Percentiles rank a stretch among this genome's conserved stretches.
Conservation (phyloP, 2,113 vertebrate genomes). For the Scortum barcoo region DNA sequence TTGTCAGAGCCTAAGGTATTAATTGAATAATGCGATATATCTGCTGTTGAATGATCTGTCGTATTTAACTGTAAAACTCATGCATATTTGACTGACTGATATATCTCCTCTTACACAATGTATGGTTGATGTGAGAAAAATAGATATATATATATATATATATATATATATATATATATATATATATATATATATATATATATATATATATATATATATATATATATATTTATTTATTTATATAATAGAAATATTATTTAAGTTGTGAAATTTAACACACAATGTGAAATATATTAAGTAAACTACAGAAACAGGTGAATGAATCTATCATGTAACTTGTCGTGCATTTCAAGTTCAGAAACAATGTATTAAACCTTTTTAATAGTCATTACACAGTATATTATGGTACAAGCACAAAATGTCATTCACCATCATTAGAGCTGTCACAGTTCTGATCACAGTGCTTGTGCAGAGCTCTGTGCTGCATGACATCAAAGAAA, state of each 20-base stretch:
- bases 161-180: too few relatives aligned
- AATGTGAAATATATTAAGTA: not conserved
- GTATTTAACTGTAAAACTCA: too few relatives aligned
- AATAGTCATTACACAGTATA: not conserved
- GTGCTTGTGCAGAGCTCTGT: not conserved
- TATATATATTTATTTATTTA: too few relatives aligned
- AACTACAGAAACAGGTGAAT: not conserved
- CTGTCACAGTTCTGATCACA: not conserved
- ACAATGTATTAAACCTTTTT: not conserved
- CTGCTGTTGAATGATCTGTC: too few relatives aligned
- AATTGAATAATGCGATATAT: too few relatives aligned
- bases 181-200: too few relatives aligned
- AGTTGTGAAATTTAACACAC: not conserved
- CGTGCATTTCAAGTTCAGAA: not conserved
- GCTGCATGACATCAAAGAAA: not conserved
- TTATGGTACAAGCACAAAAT: not conserved
- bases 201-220: too few relatives aligned
- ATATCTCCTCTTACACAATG: too few relatives aligned
- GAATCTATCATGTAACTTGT: not conserved
- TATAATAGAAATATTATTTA: not conserved
- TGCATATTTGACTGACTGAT: too few relatives aligned
- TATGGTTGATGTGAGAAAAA: not conserved
- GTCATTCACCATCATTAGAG: not conserved
- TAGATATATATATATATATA: too few relatives aligned
- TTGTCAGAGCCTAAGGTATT: too few relatives aligned